Conservation (phyloP, 2,113 vertebrate genomes). For the Recurvirostra avosetta region DNA sequence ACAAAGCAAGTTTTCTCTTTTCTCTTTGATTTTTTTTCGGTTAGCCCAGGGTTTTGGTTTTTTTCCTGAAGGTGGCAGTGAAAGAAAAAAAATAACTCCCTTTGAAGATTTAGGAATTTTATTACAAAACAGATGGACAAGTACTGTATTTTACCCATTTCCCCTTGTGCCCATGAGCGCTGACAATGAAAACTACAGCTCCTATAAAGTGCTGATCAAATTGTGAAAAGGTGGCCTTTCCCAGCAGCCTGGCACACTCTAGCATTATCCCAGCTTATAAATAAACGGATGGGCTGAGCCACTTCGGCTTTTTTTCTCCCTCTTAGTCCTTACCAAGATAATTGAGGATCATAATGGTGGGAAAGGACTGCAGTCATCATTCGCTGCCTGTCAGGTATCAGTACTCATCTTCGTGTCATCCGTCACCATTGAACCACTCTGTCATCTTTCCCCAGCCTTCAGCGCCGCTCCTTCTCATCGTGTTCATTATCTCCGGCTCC, state of each 20-base stretch:
- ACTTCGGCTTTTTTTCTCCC: conserved; percentile 22
- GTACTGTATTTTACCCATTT: conserved; percentile 57
- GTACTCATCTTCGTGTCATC: conserved; percentile 87
- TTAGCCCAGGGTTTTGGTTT: neutral
- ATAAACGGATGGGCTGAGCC: conserved; percentile 72
- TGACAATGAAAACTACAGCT: conserved; percentile 66
- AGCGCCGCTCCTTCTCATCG: conserved; percentile 83
- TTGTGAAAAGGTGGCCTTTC: conserved; percentile 51
- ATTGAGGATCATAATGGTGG: conserved; percentile 87
- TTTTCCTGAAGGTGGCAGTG: conserved; percentile 83
- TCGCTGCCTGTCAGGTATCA: conserved; percentile 92
- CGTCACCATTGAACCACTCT: conserved; percentile 90
- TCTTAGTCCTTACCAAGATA: conserved; percentile 83
- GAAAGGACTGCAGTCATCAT: conserved; percentile 87
- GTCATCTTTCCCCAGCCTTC: conserved; percentile 86
- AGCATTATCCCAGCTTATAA: conserved; percentile 52
- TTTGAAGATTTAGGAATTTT: conserved; percentile 71
- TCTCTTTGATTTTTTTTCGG: neutral
- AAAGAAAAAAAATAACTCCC: conserved; percentile 72
- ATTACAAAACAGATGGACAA: conserved; percentile 74
- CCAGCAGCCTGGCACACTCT: conserved; percentile 59
- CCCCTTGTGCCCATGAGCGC: conserved; percentile 62
- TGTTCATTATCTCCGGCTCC: conserved; percentile 91
- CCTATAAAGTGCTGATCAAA: conserved; percentile 58
- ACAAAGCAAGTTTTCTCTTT: neutral